Conservation (phyloP, 1,140 invertebrate genomes). For the Akabosia matsudoensis region DNA sequence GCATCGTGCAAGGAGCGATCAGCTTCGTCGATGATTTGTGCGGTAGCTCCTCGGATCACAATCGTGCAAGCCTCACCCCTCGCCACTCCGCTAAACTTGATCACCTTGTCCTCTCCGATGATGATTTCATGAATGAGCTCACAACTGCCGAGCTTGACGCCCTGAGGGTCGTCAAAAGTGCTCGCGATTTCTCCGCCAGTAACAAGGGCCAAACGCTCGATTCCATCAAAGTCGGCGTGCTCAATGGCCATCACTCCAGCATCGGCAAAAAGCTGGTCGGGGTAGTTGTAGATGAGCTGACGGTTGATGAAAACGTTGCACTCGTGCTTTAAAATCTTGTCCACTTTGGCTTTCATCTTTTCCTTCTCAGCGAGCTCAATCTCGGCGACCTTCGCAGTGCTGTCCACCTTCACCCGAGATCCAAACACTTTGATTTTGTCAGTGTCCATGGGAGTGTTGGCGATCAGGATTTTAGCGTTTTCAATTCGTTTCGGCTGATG, state of each 20-base stretch:
- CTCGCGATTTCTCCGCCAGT: constrained; percentile 98
- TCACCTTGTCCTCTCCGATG: constrained; percentile 94
- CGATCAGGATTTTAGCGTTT: constrained; percentile 93
- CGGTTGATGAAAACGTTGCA: constrained; percentile 99
- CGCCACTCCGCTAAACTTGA: constrained; percentile 92
- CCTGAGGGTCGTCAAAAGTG: constrained; percentile 91
- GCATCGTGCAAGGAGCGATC: constrained; percentile 98
- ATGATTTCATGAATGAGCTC: constrained; percentile 95
- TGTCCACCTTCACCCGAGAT: constrained; percentile 94
- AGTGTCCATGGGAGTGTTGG: constrained; percentile 99
- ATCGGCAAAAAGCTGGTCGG: constrained; percentile 98
- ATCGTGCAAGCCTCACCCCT: constrained; percentile 96
- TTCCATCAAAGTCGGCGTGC: constrained; percentile 99
- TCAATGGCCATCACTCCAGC: constrained; percentile 98
- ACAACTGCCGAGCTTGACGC: constrained; percentile 90
- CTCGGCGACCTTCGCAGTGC: constrained; percentile 96
- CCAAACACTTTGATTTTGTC: constrained; percentile 99
- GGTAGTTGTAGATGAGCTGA: constrained; percentile 99
- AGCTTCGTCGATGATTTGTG: constrained; percentile 98
- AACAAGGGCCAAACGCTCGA: constrained; percentile 92
- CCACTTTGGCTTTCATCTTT: constrained; percentile 99
- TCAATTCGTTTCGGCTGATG: constrained; percentile 74
- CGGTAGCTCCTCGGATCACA: constrained; percentile 95
- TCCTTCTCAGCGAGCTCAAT: constrained; percentile 97
- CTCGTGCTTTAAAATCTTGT: constrained; percentile 92